Conservation (phyloP, 2,113 vertebrate species). For the Brachionichthys hirsutus region DNA sequence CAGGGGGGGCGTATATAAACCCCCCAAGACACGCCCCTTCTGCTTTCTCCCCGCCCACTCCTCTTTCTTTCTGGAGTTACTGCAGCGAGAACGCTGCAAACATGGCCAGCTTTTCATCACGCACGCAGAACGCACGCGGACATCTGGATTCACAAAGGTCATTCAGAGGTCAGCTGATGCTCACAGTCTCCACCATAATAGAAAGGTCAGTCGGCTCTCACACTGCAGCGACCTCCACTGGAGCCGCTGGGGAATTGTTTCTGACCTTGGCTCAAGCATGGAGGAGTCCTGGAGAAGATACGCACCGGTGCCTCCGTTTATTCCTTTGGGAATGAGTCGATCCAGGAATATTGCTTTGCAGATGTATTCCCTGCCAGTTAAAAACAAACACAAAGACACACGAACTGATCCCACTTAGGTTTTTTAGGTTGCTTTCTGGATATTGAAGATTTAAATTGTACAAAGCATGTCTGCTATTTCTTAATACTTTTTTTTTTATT, state of each 20-base stretch:
- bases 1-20: conserved; percentile 29
- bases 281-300: background rate
- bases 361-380: background rate
- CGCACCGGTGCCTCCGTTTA: background rate
- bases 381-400: background rate
- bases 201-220: background rate
- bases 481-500: too few relatives aligned
- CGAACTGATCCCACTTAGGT: background rate
- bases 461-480: too few relatives aligned
- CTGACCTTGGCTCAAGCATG: conserved; percentile 43
- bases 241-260: conserved; percentile 38
- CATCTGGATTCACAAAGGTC: conserved; percentile 43
- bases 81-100: conserved; percentile 22
- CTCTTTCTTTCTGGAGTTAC: conserved; percentile 30
- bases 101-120: conserved; percentile 5
- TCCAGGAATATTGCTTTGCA: background rate
- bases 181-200: conserved; percentile 1
- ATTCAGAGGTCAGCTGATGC: conserved; percentile 49
- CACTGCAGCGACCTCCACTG: conserved; percentile 67
- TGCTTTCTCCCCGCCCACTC: conserved; percentile 36
- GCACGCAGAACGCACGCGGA: background rate
- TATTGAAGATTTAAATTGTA: background rate
- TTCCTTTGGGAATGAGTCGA: background rate
- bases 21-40: conserved; percentile 26
- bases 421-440: background rate